phyloP scores from a whole-genome alignment of 2,113 vertebrate species.

The Spea bombifrons region DNA sequence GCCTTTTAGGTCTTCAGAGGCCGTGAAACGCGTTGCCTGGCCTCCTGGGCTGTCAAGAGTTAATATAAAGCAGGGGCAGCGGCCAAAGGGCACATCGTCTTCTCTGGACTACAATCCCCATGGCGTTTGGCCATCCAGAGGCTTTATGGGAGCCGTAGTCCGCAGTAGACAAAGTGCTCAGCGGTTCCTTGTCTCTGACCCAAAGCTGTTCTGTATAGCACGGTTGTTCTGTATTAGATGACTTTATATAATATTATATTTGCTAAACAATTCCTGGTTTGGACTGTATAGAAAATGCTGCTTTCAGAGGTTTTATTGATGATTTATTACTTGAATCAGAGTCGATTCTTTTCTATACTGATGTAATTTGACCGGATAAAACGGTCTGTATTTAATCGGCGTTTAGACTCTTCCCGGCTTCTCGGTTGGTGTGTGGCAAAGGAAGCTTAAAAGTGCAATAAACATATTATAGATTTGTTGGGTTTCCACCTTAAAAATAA shows the following conservation, averaged over 20 bases:
- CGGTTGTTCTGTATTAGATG: slow-evolving; percentile 50
- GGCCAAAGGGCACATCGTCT: too few relatives aligned
- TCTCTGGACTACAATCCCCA: too few relatives aligned
- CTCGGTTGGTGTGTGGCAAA: slow-evolving; percentile 63
- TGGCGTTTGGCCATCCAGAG: too few relatives aligned
- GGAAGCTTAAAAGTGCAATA: slow-evolving; percentile 64
- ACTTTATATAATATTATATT: slow-evolving; percentile 56
- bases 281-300: slow-evolving; percentile 59
- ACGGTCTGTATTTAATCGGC: slow-evolving; percentile 51
- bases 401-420: slow-evolving; percentile 53
- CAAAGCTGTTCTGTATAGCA: slow-evolving; percentile 50
- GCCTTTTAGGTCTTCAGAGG: background rate
- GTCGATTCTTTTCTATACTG: slow-evolving; percentile 65
- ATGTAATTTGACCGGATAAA: slow-evolving; percentile 62
- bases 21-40: background rate
- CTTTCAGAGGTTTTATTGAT: slow-evolving; percentile 54
- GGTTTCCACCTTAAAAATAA: slow-evolving; percentile 19
- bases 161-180: too few relatives aligned
- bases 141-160: too few relatives aligned
- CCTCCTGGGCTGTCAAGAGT: background rate
- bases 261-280: slow-evolving; percentile 59
- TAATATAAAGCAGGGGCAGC: background rate
- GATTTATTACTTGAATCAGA: slow-evolving; percentile 58
- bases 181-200: background rate
- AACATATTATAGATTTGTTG: slow-evolving; percentile 48